These are phyloP conservation scores for Cavia porcellus DNA, from an alignment of 2,113 vertebrate genomes.

Conservation along the genomic window DNA sequence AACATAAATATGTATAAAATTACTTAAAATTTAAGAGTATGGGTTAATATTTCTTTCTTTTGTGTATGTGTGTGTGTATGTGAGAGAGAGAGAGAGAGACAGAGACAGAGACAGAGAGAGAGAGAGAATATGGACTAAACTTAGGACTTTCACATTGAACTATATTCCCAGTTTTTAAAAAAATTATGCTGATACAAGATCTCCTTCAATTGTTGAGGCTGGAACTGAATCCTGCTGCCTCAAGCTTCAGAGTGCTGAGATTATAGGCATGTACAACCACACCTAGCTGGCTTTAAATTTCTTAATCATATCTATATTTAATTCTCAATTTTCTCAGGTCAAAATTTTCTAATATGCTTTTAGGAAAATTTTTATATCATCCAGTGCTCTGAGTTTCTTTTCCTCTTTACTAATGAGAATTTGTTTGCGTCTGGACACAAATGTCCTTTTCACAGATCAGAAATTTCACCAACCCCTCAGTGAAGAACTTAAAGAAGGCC, in stretches of 20 bases:
- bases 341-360: background rate
- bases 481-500: background rate
- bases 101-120: no score
- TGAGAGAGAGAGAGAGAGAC: no score
- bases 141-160: background rate
- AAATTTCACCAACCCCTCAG: background rate
- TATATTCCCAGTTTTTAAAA: background rate
- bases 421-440: background rate
- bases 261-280: background rate
- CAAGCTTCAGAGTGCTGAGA: background rate
- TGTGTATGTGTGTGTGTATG: background rate
- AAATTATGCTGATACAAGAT: no score
- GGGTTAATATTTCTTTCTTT: background rate
- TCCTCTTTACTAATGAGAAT: background rate
- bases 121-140: background rate
- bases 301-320: background rate
- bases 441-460: background rate
- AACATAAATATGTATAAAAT: background rate
- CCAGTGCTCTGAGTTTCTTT: background rate
- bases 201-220: background rate
- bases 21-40: background rate
- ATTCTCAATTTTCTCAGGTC: background rate
- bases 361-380: background rate
- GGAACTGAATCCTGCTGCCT: background rate
- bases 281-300: background rate